A percentile compares a stretch with the other conserved stretches of the same genome.
phyloP scores from a whole-genome alignment of 1,140 invertebrate genomes.

The Lethocerus indicus region DNA sequence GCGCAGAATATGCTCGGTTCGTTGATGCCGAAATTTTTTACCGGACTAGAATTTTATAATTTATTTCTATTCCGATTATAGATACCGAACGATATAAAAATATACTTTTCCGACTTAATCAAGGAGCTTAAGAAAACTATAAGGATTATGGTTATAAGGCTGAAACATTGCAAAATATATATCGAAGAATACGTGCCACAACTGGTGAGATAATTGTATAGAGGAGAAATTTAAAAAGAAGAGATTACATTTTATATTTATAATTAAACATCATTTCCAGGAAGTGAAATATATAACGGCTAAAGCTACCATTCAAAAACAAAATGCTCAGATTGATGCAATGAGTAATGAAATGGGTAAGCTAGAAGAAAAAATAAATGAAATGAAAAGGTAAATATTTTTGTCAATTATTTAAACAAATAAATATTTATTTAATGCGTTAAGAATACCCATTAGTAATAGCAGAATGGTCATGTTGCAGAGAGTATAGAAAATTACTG shows the following conservation, averaged over 20 bases:
- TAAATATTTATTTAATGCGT: too few relatives aligned
- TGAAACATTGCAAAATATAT: conserved; percentile 11
- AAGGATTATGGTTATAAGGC: conserved; percentile 5
- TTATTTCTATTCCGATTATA: background rate
- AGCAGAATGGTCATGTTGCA: too few relatives aligned
- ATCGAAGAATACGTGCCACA: conserved; percentile 12
- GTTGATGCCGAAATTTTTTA: too few relatives aligned
- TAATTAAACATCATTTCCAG: background rate
- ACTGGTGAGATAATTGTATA: conserved; percentile 5
- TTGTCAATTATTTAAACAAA: background rate
- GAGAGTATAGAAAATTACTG: too few relatives aligned
- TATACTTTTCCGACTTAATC: conserved; percentile 5
- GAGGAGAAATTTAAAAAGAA: background rate
- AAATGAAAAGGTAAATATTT: background rate
- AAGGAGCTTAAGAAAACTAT: conserved; percentile 9
- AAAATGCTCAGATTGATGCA: background rate
- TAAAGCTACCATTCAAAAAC: background rate
- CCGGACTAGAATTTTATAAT: background rate
- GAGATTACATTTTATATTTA: background rate
- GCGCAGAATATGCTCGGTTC: too few relatives aligned
- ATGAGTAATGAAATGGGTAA: background rate
- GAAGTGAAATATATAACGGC: background rate
- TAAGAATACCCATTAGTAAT: too few relatives aligned
- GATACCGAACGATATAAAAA: conserved; percentile 9
- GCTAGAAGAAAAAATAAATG: background rate